Base-by-base conservation (phyloP, 2,888 invertebrate species). In the Sepioteuthis lessoniana region DNA sequence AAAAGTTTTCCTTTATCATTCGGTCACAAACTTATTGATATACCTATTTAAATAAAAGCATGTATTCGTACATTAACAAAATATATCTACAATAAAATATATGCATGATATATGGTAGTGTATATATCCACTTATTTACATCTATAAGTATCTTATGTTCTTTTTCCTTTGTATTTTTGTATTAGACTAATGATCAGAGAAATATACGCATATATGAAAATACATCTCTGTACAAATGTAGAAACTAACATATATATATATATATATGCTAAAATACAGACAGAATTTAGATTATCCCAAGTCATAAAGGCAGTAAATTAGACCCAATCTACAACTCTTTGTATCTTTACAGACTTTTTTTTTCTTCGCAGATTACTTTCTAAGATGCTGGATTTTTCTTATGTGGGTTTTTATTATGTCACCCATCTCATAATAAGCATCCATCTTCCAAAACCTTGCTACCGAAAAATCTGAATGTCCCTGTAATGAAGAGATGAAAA, bases 301-400 rank as follows among this genome's bases (percentile, higher is more conserved):
- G n/a, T 76, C n/a, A 76, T n/a, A 76, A 76, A 76, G 19, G 76
- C n/a, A n/a, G n/a, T n/a, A 76, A 76, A 76, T 76, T 76, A 76
- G 76, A n/a, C n/a, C 19, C 76, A 76, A 76, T 76, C 76, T n/a
- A 2, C 13, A n/a, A 76, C n/a, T n/a, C 76, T 76, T 76, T 76
- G n/a, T n/a, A 76, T 76, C n/a, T n/a, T n/a, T 16, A n/a, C n/a
- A 16, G n/a, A n/a, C 25, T 31, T 7, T 76, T 10, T 76, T 76
- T 35, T 76, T 16, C 13, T 13, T n/a, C 76, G n/a, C 19, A 35
- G n/a, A 76, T 76, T 76, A 76, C n/a, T 76, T 76, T 76, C 76
- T 13, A 76, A 76, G n/a, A 76, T 76, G n/a, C 13, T n/a, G n/a
- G n/a, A 76, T 76, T n/a, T 76, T 76, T 76, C n/a, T 76, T n/a